A percentile compares a stretch with the other conserved stretches of the same genome.
These are phyloP conservation scores for Philhelius pedissequus DNA, from an alignment of 2,888 invertebrate species.

Conservation along the genomic window DNA sequence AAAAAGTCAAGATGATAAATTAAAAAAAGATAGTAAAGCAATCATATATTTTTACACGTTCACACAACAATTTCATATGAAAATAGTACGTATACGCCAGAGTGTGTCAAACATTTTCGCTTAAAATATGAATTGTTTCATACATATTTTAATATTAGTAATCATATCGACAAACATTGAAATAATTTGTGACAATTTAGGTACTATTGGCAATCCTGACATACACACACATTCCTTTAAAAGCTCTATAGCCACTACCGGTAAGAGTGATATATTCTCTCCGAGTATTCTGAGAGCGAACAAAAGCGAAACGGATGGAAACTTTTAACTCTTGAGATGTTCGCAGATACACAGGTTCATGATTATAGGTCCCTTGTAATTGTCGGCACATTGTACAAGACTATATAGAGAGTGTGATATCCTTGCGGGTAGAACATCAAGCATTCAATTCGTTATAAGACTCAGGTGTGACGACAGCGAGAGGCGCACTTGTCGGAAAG, in stretches of 20 bases:
- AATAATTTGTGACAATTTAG: too few relatives aligned
- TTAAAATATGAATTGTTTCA: too few relatives aligned
- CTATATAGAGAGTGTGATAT: conserved; percentile 33
- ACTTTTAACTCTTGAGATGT: conserved; percentile 4
- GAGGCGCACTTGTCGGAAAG: conserved; percentile 52
- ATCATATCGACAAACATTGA: too few relatives aligned
- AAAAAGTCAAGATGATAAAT: too few relatives aligned
- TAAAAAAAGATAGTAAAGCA: too few relatives aligned
- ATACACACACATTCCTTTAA: not conserved
- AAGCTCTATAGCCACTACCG: not conserved
- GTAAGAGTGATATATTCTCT: conserved; percentile 2
- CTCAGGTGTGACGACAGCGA: conserved; percentile 55
- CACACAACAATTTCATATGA: too few relatives aligned
- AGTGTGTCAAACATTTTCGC: too few relatives aligned
- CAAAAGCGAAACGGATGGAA: conserved; percentile 8
- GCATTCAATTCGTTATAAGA: conserved; percentile 50
- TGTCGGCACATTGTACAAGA: conserved; percentile 38
- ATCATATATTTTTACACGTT: too few relatives aligned
- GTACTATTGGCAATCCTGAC: not conserved
- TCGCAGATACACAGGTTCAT: conserved; percentile 38
- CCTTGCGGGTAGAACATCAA: conserved; percentile 1
- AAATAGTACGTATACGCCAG: not conserved
- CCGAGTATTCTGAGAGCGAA: conserved; percentile 1
- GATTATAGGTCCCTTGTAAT: conserved; percentile 52
- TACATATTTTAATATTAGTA: too few relatives aligned